These are phyloP conservation scores for Agelaius phoeniceus DNA, from an alignment of 2,113 vertebrate species.

Conservation along the genomic window DNA sequence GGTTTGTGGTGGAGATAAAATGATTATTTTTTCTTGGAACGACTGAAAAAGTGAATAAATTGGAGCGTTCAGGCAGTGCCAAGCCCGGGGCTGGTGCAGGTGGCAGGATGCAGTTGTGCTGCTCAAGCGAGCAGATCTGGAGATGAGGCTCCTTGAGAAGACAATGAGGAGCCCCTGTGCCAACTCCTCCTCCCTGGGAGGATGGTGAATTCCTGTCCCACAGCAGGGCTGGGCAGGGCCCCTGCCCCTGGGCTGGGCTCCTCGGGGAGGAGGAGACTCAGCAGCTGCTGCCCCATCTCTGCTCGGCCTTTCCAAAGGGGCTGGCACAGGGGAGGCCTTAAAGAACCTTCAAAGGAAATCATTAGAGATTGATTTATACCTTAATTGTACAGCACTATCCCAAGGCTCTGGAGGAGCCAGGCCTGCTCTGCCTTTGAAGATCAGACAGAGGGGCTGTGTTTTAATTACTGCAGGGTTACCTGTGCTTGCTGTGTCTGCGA, in stretches of 20 bases:
- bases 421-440: slow-evolving; percentile 65
- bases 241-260: background rate
- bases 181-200: rapidly evolving
- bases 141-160: background rate
- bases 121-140: background rate
- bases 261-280: slow-evolving; percentile 37
- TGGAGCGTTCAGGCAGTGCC: background rate
- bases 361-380: slow-evolving; percentile 59
- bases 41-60: background rate
- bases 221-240: rapidly evolving
- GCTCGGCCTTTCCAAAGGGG: slow-evolving; percentile 24
- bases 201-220: background rate
- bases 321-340: slow-evolving; percentile 52
- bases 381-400: slow-evolving; percentile 50
- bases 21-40: background rate
- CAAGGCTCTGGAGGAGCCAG: slow-evolving; percentile 38
- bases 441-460: slow-evolving; percentile 28
- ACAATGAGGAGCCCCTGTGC: background rate
- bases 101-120: background rate
- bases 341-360: slow-evolving; percentile 63
- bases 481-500: slow-evolving; percentile 30
- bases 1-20: background rate
- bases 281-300: slow-evolving; percentile 46
- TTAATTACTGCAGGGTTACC: slow-evolving; percentile 61
- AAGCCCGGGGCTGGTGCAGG: background rate